Evolutionary conservation across 2,888 invertebrate species (phyloP).

Genomic region (Charanyca ferruginea): DNA sequence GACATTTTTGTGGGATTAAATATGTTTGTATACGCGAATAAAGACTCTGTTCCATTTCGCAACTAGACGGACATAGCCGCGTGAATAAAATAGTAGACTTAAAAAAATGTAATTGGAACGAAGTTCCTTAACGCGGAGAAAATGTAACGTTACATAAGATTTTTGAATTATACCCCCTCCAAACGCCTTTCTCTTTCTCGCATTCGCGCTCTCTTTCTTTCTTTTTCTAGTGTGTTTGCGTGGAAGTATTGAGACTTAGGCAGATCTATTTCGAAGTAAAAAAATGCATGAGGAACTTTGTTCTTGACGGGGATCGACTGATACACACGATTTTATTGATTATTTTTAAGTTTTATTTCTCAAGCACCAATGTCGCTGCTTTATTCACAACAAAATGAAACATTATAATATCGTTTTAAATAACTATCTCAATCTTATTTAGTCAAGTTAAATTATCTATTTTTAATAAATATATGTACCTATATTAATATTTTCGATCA

Average conservation of each 20-base stretch:
- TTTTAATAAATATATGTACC: slow-evolving; percentile 53
- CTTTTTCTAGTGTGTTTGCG: too few species aligned
- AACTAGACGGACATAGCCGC: neutral
- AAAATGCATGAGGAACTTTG: too few species aligned
- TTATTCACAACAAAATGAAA: slow-evolving; percentile 1
- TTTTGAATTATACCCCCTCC: too few species aligned
- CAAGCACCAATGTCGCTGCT: slow-evolving; percentile 54
- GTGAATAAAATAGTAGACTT: neutral
- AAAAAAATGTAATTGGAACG: neutral
- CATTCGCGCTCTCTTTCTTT: too few species aligned
- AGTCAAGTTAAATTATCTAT: slow-evolving; percentile 41
- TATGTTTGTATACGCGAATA: too few species aligned
- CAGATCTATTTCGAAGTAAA: too few species aligned
- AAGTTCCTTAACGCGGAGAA: too few species aligned
- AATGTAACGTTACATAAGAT: too few species aligned
- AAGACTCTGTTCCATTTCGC: neutral
- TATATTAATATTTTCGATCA: slow-evolving; percentile 17
- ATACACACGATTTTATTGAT: neutral
- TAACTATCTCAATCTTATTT: slow-evolving; percentile 38
- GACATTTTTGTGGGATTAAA: neutral
- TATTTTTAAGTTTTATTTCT: neutral
- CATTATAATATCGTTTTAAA: slow-evolving; percentile 20
- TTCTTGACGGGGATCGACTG: too few species aligned
- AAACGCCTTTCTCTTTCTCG: too few species aligned
- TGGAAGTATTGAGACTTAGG: too few species aligned